Evolutionary conservation across 2,888 invertebrate species (phyloP), one percentile per base, ranked within the genome.

Genomic region (Ethmia dodecea): DNA sequence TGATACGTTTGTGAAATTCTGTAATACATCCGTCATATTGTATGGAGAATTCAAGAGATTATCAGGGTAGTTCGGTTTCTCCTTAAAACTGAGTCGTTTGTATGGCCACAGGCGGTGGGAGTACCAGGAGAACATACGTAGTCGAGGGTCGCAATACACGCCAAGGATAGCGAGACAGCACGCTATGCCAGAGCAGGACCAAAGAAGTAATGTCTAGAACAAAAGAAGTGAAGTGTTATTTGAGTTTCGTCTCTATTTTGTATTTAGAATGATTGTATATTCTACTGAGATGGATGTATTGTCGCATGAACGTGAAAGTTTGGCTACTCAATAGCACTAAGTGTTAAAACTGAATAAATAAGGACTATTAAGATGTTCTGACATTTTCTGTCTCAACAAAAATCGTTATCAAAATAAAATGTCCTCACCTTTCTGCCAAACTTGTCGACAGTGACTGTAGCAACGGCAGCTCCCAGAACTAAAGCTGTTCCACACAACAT

Each of bases 161-260:
- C 86, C 84, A 2, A 86, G 53, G 5, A 81, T 52, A 1, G 75
- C 73, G 10, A 86, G 57, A 32, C 83, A 80, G 47, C 74, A 75
- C 0, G 83, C 81, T 28, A 86, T 83, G 6, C 86, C 86, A 0
- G 78, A 71, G 34, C 84, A 84, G 0, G 84, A 86, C 61, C 75
- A 78, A 1, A 86, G 63, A 0, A 86, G 55, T 33, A 86, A 57
- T 53, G 76, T 73, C 84, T 86, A 70, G 1, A 69, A 70, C 5
- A 13, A 33, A n/a, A n/a, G n/a, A n/a, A n/a, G n/a, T n/a, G n/a
- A n/a, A n/a, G n/a, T n/a, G n/a, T n/a, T n/a, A n/a, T n/a, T n/a
- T n/a, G n/a, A n/a, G n/a, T n/a, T n/a, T n/a, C n/a, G n/a, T n/a
- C n/a, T n/a, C n/a, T n/a, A n/a, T n/a, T n/a, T n/a, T n/a, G n/a